Evolutionary conservation across 2,888 invertebrate species (phyloP).

Genomic region (Poecilus cupreus): DNA sequence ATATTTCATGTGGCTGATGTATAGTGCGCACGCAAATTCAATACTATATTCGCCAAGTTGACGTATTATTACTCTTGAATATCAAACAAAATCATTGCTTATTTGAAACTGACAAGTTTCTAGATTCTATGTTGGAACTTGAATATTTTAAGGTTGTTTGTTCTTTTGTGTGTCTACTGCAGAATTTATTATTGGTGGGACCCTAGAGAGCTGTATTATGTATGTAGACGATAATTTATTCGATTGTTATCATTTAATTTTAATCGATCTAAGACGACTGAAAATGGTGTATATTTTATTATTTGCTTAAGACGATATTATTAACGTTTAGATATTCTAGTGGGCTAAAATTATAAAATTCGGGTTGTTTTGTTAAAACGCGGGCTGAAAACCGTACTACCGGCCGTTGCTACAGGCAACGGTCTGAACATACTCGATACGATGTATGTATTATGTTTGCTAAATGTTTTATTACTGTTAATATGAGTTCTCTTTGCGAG

Average conservation of each 20-base stretch:
- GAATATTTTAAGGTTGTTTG: constrained; percentile 52
- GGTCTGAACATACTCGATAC: not conserved
- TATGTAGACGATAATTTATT: constrained; percentile 43
- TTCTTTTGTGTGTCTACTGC: constrained; percentile 50
- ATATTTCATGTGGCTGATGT: constrained; percentile 59
- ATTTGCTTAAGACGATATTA: constrained; percentile 38
- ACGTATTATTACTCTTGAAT: constrained; percentile 35
- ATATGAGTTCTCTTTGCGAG: constrained; percentile 5
- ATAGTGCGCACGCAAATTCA: constrained; percentile 58
- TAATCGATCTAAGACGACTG: constrained; percentile 33
- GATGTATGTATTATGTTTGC: constrained; percentile 56
- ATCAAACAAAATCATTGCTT: constrained; percentile 40
- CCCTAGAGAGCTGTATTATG: constrained; percentile 40
- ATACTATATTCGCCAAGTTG: constrained; percentile 58
- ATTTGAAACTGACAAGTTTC: constrained; percentile 32
- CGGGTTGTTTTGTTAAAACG: constrained; percentile 50
- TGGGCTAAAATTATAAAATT: constrained; percentile 46
- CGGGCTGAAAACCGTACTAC: constrained; percentile 42
- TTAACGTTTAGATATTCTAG: constrained; percentile 21
- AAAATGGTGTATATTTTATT: constrained; percentile 54
- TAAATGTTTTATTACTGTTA: constrained; percentile 53
- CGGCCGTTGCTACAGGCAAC: not conserved
- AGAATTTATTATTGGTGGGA: constrained; percentile 49
- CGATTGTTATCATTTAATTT: constrained; percentile 36
- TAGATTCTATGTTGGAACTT: constrained; percentile 49